A percentile compares a stretch with the other conserved stretches of the same genome.
phyloP scores from a whole-genome alignment of 2,888 invertebrate genomes.

The Camptogramma bilineatum region DNA sequence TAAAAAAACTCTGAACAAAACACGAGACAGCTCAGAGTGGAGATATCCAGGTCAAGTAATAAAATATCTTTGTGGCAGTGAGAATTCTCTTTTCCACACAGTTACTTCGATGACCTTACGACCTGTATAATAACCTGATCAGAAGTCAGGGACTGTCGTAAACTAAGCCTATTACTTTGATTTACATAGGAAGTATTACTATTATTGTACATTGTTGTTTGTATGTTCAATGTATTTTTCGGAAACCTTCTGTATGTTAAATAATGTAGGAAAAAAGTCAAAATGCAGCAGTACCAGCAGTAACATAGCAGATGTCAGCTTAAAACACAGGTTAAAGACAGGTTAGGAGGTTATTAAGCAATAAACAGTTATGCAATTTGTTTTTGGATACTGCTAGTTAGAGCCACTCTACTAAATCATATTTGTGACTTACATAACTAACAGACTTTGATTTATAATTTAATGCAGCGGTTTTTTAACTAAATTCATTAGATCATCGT shows the following conservation, averaged over 20 bases:
- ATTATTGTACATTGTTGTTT: too few species aligned
- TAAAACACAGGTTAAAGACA: neutral
- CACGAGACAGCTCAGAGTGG: neutral
- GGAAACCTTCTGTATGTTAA: too few species aligned
- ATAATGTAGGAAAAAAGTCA: neutral
- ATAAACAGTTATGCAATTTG: conserved; percentile 13
- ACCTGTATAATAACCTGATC: too few species aligned
- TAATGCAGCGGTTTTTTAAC: too few species aligned
- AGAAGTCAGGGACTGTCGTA: too few species aligned
- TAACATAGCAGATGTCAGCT: neutral
- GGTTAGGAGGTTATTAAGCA: neutral
- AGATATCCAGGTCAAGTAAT: conserved; percentile 4
- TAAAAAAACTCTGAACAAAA: neutral
- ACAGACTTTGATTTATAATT: too few species aligned
- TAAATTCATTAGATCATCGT: too few species aligned
- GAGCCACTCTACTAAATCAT: neutral
- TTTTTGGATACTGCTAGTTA: neutral
- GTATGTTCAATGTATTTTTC: too few species aligned
- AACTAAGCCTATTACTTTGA: too few species aligned
- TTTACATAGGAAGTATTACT: too few species aligned
- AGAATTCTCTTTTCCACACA: neutral
- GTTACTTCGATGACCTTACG: neutral
- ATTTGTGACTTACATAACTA: neutral
- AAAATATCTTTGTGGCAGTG: neutral
- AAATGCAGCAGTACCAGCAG: neutral